Percentiles rank a stretch among this genome's conserved stretches.
Evolutionary conservation across 2,113 vertebrate species (phyloP).

Genomic region (Paradisaea rubra): DNA sequence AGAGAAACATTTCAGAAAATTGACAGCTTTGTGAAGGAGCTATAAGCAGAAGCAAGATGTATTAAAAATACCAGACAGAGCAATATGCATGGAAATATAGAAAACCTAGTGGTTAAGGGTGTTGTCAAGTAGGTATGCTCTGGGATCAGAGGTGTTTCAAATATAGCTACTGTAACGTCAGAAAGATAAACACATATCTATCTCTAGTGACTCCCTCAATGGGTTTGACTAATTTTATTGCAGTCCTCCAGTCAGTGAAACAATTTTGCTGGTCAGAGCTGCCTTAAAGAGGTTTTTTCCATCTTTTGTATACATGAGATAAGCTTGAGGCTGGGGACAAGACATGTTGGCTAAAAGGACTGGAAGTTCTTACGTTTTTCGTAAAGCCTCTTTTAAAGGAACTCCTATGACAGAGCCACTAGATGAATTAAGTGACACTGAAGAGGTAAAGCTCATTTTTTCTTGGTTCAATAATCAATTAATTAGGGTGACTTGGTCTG

Average conservation of each 20-base stretch:
- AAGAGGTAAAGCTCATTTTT: background rate
- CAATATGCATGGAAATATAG: conserved; percentile 9
- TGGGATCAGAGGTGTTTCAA: conserved; percentile 52
- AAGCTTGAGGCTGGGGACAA: background rate
- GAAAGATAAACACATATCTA: conserved; percentile 48
- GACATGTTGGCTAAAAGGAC: background rate
- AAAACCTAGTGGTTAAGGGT: conserved; percentile 69
- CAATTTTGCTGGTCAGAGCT: background rate
- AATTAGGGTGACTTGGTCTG: background rate
- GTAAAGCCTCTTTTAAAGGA: background rate
- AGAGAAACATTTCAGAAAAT: conserved; percentile 50
- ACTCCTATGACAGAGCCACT: background rate
- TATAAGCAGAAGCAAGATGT: conserved; percentile 54
- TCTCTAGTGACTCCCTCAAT: conserved; percentile 46
- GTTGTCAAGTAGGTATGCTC: conserved; percentile 54
- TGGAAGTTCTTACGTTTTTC: background rate
- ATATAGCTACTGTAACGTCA: conserved; percentile 39
- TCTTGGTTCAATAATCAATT: background rate
- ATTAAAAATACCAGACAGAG: conserved; percentile 56
- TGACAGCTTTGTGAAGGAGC: conserved; percentile 57
- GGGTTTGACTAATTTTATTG: conserved; percentile 53
- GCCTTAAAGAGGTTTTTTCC: background rate
- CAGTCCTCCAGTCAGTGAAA: background rate
- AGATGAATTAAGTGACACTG: background rate
- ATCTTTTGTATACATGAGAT: background rate